Evolutionary conservation across 23 tunicate genomes (phyloP), one percentile per base, ranked within the genome.

Genomic region (Diplosoma virens): DNA sequence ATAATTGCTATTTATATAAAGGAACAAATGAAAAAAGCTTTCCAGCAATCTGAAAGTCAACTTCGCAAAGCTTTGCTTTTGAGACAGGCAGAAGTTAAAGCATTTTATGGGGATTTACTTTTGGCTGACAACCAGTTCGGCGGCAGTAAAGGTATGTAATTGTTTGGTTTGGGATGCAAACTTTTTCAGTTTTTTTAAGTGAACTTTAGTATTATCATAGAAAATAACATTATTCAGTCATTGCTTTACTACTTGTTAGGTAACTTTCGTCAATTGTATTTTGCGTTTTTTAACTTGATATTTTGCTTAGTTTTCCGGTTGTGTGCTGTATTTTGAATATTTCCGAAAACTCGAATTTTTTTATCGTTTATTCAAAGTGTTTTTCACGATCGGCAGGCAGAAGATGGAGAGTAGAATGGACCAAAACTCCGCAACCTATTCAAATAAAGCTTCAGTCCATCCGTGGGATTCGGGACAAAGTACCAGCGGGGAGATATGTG

Each of bases 101-200:
- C 99, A 30, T 87, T 94, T 46, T 94, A 87, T 65, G 99, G 99
- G 21, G 87, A 87, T 83, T 78, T 94, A 5, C 60, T 68, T 5
- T 64, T 80, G 58, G 99, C 95, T 37, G 95, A 87, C 31, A 85
- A 72, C 41, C 95, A 83, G 25, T 94, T 82, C 67, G 95, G 95
- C n/a, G 95, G 89, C 41, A 93, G 98, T 47, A 93, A 93, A 87
- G 94, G 94, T 87, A 16, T n/a, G n/a, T n/a, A n/a, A n/a, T n/a
- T n/a, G n/a, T n/a, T n/a, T n/a, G n/a, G n/a, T n/a, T n/a, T n/a
- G n/a, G n/a, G n/a, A n/a, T n/a, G n/a, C n/a, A n/a, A n/a, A n/a
- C n/a, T n/a, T n/a, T n/a, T n/a, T n/a, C n/a, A n/a, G n/a, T n/a
- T n/a, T n/a, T n/a, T n/a, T n/a, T n/a, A n/a, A n/a, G n/a, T n/a